Evolutionary conservation across 2,797 vertebrate species (phyloP), one percentile per base, ranked within the genome.

Genomic region (Corythornis leucogaster): DNA sequence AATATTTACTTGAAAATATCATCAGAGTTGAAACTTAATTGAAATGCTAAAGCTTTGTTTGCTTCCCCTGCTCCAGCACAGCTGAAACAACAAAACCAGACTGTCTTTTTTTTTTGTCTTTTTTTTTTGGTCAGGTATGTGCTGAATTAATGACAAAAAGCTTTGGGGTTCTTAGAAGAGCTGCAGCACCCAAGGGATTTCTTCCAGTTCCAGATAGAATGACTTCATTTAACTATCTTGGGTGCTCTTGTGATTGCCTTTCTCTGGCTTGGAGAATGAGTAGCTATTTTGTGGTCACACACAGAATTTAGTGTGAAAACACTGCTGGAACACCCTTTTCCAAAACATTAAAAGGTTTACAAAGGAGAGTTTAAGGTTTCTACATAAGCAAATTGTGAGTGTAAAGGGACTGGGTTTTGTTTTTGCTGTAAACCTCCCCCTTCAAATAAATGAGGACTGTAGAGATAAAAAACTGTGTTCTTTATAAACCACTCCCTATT

Each of bases 71-170:
- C 67, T 50, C 53, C 59, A 80, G 92, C 84, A 73, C 71, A 55
- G 95, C 94, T 68, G 94, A 88, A 95, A 94, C 92, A 93, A 94
- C 79, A 93, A 84, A 96, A 97, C 97, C 96, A 84, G 97, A 94
- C 88, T 9, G 93, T 35, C 95, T 91, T 91, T 85, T 95, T 58
- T 35, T 75, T 82, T 67, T 75, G 57, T 70, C 78, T 63, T 45
- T 51, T 51, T 24, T 14, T 66, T 74, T 71, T 7, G 24, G 67
- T 80, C 87, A 81, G 94, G 94, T 95, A 95, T 83, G 75, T 61
- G 78, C 87, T 93, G 91, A 95, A 74, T 94, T 94, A 64, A 78
- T 82, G 92, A 87, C 90, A 82, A 69, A 87, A 88, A 75, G 31
- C 90, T 90, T 78, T 61, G 82, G 90, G 73, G 80, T 89, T 94